Evolutionary conservation across 1,140 invertebrate species (phyloP).

Genomic region (Coptotermes formosanus): DNA sequence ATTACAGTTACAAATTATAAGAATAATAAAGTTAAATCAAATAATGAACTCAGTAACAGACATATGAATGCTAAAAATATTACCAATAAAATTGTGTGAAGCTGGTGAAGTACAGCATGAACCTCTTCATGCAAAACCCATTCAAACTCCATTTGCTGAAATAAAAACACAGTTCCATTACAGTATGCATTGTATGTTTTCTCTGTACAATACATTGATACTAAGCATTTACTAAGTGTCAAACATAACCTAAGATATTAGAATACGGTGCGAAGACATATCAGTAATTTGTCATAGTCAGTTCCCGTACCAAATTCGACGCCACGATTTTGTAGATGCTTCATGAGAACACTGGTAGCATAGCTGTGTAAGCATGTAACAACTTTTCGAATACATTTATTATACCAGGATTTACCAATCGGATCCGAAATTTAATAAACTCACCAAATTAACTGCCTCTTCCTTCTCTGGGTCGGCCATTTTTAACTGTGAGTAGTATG

Average conservation of each 20-base stretch:
- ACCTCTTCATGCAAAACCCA: conserved; percentile 89
- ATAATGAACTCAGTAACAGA: too few species aligned
- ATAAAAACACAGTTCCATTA: conserved; percentile 38
- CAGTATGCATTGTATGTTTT: too few species aligned
- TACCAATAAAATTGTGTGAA: conserved; percentile 81
- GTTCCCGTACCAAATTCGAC: background rate
- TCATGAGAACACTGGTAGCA: background rate
- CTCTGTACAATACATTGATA: conserved; percentile 25
- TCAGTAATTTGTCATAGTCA: background rate
- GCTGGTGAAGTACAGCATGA: conserved; percentile 78
- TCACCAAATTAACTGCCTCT: conserved; percentile 81
- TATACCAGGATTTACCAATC: too few species aligned
- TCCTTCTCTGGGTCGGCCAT: conserved; percentile 83
- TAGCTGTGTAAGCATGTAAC: background rate
- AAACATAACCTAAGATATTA: conserved; percentile 17
- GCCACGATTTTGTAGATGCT: background rate
- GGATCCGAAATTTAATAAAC: conserved; percentile 42
- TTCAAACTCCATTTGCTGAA: conserved; percentile 90
- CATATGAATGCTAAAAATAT: too few species aligned
- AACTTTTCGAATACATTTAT: background rate
- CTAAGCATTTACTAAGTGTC: conserved; percentile 36
- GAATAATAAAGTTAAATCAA: too few species aligned
- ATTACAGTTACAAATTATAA: too few species aligned
- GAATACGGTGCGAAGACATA: background rate
- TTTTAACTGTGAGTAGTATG: background rate